Conservation (phyloP, 2,888 invertebrate genomes). For the Linyphia triangularis region DNA sequence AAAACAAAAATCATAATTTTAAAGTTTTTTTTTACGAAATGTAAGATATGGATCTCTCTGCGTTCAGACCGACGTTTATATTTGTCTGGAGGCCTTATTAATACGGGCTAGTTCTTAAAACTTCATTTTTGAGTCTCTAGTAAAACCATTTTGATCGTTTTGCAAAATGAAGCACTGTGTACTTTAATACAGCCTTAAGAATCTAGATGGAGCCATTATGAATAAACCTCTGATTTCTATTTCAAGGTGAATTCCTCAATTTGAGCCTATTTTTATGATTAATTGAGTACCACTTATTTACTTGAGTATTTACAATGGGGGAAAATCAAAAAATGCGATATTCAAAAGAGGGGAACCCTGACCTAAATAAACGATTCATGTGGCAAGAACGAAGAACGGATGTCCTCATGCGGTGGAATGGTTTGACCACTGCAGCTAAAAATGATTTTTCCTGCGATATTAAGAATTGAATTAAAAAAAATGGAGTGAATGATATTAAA, state of each 20-base stretch:
- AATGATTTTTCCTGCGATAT: neutral
- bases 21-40: no score
- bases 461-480: neutral
- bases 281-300: neutral
- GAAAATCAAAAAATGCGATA: neutral
- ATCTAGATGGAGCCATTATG: slow-evolving; percentile 8
- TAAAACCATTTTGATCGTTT: no score
- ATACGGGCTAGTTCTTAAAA: no score
- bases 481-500: no score
- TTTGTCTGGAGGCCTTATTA: no score
- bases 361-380: slow-evolving; percentile 39
- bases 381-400: slow-evolving; percentile 25
- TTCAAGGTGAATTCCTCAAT: slow-evolving; percentile 4
- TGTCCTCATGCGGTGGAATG: slow-evolving; percentile 20
- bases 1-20: no score
- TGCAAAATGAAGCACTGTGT: neutral
- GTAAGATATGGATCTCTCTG: no score
- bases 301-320: neutral
- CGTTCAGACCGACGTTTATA: no score
- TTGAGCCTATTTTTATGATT: neutral
- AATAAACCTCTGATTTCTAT: neutral
- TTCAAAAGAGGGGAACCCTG: slow-evolving; percentile 32
- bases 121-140: no score
- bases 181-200: neutral
- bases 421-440: neutral